phyloP scores from a whole-genome alignment of 2,113 vertebrate genomes.

The Anhinga rufa region DNA sequence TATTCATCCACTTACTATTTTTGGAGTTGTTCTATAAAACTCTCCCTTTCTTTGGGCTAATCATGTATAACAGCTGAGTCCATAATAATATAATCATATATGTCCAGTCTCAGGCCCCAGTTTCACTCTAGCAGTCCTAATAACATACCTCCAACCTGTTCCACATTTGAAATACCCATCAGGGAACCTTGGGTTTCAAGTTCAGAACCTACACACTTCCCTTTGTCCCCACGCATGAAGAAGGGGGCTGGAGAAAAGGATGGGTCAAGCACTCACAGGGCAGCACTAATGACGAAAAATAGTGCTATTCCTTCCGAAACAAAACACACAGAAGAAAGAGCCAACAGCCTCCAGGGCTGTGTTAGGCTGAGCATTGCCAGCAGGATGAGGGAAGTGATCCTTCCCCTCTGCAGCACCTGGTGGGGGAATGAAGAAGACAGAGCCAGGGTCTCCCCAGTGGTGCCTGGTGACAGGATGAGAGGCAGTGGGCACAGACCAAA shows the following conservation, averaged over 20 bases:
- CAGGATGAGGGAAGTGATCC: background rate
- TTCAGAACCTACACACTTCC: background rate
- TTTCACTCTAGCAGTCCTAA: background rate
- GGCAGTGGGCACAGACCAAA: background rate
- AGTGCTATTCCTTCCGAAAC: background rate
- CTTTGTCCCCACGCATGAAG: background rate
- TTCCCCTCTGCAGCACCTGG: background rate
- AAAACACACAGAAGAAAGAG: background rate
- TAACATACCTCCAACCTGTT: background rate
- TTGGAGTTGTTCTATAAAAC: background rate
- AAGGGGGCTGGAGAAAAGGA: background rate
- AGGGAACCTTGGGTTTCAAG: background rate
- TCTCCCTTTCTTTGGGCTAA: background rate
- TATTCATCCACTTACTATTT: background rate
- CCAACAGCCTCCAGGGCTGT: background rate
- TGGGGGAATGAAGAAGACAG: background rate
- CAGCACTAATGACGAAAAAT: too few relatives aligned
- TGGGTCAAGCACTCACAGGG: background rate
- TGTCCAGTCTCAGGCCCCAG: background rate
- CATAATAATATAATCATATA: background rate
- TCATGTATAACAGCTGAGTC: background rate
- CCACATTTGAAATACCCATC: background rate
- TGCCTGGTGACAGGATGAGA: background rate
- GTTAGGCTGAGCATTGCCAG: background rate
- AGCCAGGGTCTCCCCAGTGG: background rate